phyloP scores from a whole-genome alignment of 1,140 invertebrate genomes.

The Antheraea mylitta region DNA sequence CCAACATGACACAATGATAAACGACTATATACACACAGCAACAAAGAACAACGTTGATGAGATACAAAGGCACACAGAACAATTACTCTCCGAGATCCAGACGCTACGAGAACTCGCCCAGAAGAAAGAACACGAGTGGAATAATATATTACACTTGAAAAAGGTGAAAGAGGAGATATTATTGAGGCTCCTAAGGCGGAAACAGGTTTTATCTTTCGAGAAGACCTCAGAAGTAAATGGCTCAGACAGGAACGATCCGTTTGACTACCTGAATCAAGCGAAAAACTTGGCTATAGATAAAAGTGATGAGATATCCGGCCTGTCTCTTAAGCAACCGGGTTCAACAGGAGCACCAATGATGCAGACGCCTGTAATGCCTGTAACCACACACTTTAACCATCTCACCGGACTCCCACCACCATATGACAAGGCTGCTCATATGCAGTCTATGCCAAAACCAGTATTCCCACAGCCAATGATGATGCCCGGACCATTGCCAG shows the following conservation, averaged over 20 bases:
- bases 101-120: constrained; percentile 84
- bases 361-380: constrained; percentile 55
- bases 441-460: constrained; percentile 67
- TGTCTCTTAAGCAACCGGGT: constrained; percentile 60
- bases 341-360: constrained; percentile 51
- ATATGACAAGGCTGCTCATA: constrained; percentile 68
- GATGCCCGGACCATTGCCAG: constrained; percentile 65
- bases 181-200: constrained; percentile 82
- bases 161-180: constrained; percentile 91
- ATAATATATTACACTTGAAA: constrained; percentile 87
- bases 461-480: constrained; percentile 64
- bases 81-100: constrained; percentile 81
- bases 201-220: constrained; percentile 80
- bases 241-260: constrained; percentile 56
- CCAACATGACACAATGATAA: constrained; percentile 79
- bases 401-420: constrained; percentile 67
- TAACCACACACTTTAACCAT: constrained; percentile 59
- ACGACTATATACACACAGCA: constrained; percentile 80
- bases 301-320: constrained; percentile 70
- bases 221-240: constrained; percentile 65
- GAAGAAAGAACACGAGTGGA: constrained; percentile 91
- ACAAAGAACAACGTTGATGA: constrained; percentile 80
- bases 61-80: constrained; percentile 80
- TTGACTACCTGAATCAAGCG: constrained; percentile 63
- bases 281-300: constrained; percentile 72